Conservation (phyloP, 2,113 vertebrate species). For the Xiphophorus hellerii region DNA sequence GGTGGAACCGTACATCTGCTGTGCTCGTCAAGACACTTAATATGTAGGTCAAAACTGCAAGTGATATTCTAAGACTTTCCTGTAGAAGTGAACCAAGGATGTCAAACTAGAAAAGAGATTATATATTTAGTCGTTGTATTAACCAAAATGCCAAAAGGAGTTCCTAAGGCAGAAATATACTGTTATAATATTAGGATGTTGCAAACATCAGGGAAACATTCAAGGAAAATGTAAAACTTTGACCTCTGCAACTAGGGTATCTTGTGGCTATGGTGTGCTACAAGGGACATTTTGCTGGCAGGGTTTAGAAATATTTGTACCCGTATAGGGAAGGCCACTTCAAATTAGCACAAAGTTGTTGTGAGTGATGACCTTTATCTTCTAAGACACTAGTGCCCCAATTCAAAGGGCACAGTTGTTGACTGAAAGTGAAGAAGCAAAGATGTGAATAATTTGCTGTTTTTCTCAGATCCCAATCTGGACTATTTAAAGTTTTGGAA, state of each 20-base stretch:
- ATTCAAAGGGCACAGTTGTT: conserved; percentile 1
- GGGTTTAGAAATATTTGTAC: background rate
- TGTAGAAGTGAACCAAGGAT: no score
- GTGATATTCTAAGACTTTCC: no score
- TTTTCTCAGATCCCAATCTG: no score
- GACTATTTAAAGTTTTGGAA: no score
- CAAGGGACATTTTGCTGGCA: background rate
- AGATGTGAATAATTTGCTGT: background rate
- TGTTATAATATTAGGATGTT: background rate
- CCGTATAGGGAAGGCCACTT: background rate
- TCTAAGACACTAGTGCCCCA: background rate
- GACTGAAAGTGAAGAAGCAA: background rate
- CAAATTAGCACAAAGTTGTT: conserved; percentile 1
- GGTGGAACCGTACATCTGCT: no score
- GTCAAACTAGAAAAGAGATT: no score
- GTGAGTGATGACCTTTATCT: conserved; percentile 11
- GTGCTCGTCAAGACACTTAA: no score
- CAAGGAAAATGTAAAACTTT: background rate
- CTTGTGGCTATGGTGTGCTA: background rate
- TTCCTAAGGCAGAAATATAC: background rate
- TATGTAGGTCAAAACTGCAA: no score
- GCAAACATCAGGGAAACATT: background rate
- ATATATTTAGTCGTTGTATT: background rate
- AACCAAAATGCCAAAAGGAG: background rate
- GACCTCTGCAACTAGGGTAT: background rate